These are phyloP conservation scores for Cynodonichthys magdalenae DNA, from an alignment of 2,797 vertebrate genomes.

Conservation along the genomic window DNA sequence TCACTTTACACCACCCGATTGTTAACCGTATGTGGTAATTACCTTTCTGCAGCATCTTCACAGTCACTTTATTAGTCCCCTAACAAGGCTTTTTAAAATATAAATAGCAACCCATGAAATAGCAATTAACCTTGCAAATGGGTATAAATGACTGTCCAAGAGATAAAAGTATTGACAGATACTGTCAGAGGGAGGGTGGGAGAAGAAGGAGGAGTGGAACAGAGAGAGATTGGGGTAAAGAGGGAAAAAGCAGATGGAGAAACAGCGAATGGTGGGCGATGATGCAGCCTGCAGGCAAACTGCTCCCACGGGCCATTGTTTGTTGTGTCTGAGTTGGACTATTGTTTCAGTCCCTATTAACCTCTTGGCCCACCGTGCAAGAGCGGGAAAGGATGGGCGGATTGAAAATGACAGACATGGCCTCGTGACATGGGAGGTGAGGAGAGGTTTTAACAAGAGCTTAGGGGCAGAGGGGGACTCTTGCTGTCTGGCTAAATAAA, in stretches of 20 bases:
- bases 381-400: conserved; percentile 83
- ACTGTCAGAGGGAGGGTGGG: conserved; percentile 38
- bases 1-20: conserved; percentile 67
- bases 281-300: conserved; percentile 68
- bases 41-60: conserved; percentile 74
- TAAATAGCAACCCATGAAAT: conserved; percentile 82
- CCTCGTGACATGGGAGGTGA: conserved; percentile 77
- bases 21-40: conserved; percentile 81
- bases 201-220: conserved; percentile 9
- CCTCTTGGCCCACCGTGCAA: conserved; percentile 82
- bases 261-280: conserved; percentile 51
- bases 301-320: conserved; percentile 79
- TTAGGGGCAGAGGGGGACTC: conserved; percentile 74
- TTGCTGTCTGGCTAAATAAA: conserved; percentile 68
- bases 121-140: conserved; percentile 84
- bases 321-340: conserved; percentile 82
- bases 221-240: conserved; percentile 18
- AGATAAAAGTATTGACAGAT: conserved; percentile 71
- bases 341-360: conserved; percentile 86
- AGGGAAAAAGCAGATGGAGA: conserved; percentile 32
- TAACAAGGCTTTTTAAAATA: conserved; percentile 77
- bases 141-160: conserved; percentile 77
- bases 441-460: conserved; percentile 68
- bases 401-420: conserved; percentile 81
- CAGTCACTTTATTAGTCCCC: conserved; percentile 80